phyloP scores from a whole-genome alignment of 2,113 vertebrate species.

The Ictalurus punctatus region DNA sequence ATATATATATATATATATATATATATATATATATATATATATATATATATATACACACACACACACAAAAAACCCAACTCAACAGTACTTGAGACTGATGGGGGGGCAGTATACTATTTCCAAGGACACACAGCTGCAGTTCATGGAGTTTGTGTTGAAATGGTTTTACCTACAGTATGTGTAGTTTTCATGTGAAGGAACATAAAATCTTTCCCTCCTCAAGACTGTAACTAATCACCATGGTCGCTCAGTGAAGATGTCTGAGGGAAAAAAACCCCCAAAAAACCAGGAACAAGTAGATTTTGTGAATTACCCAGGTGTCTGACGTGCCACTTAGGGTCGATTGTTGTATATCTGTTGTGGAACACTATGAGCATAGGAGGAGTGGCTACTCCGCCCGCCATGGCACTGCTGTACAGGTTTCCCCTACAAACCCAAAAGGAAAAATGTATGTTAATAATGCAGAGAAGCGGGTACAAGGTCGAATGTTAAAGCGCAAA shows the following conservation, averaged over 20 bases:
- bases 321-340: conserved; percentile 89
- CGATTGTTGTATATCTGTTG: conserved; percentile 81
- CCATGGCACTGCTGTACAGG: conserved; percentile 92
- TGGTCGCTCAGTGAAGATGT: neutral
- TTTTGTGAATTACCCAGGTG: conserved; percentile 82
- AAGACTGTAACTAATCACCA: neutral
- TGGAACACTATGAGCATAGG: conserved; percentile 97
- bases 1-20: no score
- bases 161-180: neutral
- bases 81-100: no score
- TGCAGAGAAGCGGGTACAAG: neutral
- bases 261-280: no score
- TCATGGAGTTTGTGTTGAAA: no score
- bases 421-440: conserved; percentile 75
- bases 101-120: no score
- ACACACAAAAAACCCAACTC: no score
- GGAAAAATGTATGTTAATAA: neutral
- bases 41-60: no score
- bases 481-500: neutral
- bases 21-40: no score
- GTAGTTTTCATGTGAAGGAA: neutral
- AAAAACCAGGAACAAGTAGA: neutral
- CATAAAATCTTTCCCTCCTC: neutral
- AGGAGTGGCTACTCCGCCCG: conserved; percentile 89
- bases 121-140: no score